Base-by-base conservation (phyloP, 2,888 invertebrate species). In the Pollenia angustigena region DNA sequence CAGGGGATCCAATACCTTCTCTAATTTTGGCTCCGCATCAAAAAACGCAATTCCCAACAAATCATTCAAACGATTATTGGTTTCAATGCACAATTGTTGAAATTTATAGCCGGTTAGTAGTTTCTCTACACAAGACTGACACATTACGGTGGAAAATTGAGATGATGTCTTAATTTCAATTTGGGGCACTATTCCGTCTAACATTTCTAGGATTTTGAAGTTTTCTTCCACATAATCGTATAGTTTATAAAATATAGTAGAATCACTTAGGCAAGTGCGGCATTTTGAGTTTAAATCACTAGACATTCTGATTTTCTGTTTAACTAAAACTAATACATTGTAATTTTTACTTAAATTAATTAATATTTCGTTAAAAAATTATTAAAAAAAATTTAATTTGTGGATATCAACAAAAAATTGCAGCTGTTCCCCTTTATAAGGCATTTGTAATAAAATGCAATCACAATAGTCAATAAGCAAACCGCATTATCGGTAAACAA, bases 31-130 rank as follows among this genome's bases (percentile, higher is more conserved):
- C 23, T 79, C 78, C 1, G 54, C n/a, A 12, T 87, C 85, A 62
- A 66, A 52, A 0, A 60, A 11, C 1, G 16, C 16, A 58, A 62
- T 64, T 2, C 56, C 71, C 60, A 87, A n/a, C 4, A 85, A 46
- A 23, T 69, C 60, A 48, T 94, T 90, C 42, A 94, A 88, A 4
- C 90, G 89, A 66, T 88, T 90, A 89, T 94, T 94, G 4, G 94
- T 93, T 69, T 92, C 91, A 87, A 94, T 93, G 87, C 94, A 94
- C 89, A 93, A 92, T 81, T 92, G 90, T 88, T 94, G 94, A 89
- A 94, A 94, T 60, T 92, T 90, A 89, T 95, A 95, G 11, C 94
- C 92, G 9, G 94, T 92, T 79, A 94, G 92, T 16, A 95, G 92
- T 76, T 93, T 92, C 82, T 93, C 93, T 0, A 94, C 93, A 91